A percentile compares a stretch with the other conserved stretches of the same genome.
Conservation (phyloP, 2,113 vertebrate genomes). For the Dasypus novemcinctus region DNA sequence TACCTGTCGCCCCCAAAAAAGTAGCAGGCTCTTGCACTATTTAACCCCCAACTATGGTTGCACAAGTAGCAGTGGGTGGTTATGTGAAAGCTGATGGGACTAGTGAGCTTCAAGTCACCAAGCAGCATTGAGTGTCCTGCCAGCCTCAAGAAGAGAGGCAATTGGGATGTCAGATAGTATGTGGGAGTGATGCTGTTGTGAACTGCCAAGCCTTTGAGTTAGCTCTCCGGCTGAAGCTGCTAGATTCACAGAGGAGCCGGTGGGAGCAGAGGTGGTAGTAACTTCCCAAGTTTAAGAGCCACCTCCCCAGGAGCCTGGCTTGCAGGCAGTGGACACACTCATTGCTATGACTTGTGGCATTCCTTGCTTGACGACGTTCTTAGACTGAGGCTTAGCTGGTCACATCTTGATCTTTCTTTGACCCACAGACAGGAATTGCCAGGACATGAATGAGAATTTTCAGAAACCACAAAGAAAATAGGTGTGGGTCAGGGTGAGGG, state of each 20-base stretch:
- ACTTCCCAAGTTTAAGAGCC: fast-evolving
- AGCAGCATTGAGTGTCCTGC: too few relatives aligned
- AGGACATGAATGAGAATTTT: neutral
- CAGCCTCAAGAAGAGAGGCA: fast-evolving
- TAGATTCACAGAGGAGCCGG: too few relatives aligned
- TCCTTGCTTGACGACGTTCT: neutral
- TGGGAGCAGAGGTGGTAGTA: neutral
- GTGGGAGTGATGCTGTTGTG: too few relatives aligned
- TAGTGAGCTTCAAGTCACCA: fast-evolving
- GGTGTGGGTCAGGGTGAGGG: neutral
- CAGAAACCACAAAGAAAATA: neutral
- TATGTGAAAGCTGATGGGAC: fast-evolving
- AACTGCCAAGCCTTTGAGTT: neutral
- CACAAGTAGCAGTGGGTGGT: neutral
- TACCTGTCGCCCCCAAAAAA: neutral
- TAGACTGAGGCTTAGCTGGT: neutral
- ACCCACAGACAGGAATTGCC: too few relatives aligned
- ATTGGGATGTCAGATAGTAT: fast-evolving
- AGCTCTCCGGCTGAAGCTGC: neutral
- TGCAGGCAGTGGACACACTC: neutral
- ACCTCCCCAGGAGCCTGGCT: neutral
- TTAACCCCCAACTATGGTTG: neutral
- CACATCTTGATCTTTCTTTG: neutral
- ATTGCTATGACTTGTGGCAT: fast-evolving
- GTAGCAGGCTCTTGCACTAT: neutral